A percentile compares a stretch with the other conserved stretches of the same genome.
Evolutionary conservation across 1,140 invertebrate genomes (phyloP).

Genomic region (Achroia grisella): DNA sequence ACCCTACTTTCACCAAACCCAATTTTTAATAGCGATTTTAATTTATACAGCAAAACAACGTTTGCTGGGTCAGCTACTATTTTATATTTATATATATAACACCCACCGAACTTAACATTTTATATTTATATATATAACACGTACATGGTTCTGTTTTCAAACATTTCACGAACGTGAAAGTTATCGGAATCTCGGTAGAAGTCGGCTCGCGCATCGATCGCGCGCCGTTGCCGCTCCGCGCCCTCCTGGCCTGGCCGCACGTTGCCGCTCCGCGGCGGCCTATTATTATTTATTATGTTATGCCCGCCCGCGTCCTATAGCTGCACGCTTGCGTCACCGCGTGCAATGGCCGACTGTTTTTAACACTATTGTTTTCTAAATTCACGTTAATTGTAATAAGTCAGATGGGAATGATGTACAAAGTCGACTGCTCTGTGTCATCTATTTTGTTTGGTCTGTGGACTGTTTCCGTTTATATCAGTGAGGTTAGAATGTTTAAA

Average conservation of each 20-base stretch:
- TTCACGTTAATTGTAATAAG: neutral
- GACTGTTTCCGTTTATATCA: too few species aligned
- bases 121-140: too few species aligned
- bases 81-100: too few species aligned
- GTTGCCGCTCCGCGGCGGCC: conserved; percentile 14
- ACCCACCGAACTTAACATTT: too few species aligned
- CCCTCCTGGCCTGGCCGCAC: conserved; percentile 18
- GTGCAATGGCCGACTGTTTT: conserved; percentile 8
- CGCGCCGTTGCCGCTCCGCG: conserved; percentile 10
- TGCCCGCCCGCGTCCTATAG: neutral
- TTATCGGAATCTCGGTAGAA: conserved; percentile 20
- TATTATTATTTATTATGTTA: conserved; percentile 15
- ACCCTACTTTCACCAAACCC: too few species aligned
- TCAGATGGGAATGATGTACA: conserved; percentile 8
- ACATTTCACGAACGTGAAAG: conserved; percentile 12
- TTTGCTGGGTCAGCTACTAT: too few species aligned
- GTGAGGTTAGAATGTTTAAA: too few species aligned
- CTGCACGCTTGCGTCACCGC: conserved; percentile 6
- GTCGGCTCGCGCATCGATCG: conserved; percentile 17
- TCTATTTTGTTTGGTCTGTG: too few species aligned
- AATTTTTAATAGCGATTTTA: too few species aligned
- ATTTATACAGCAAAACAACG: too few species aligned
- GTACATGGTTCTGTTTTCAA: too few species aligned
- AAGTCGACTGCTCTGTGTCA: too few species aligned
- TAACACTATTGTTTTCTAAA: conserved; percentile 8